phyloP scores from a whole-genome alignment of 1,140 invertebrate genomes.

The Zaprionus ghesquierei region DNA sequence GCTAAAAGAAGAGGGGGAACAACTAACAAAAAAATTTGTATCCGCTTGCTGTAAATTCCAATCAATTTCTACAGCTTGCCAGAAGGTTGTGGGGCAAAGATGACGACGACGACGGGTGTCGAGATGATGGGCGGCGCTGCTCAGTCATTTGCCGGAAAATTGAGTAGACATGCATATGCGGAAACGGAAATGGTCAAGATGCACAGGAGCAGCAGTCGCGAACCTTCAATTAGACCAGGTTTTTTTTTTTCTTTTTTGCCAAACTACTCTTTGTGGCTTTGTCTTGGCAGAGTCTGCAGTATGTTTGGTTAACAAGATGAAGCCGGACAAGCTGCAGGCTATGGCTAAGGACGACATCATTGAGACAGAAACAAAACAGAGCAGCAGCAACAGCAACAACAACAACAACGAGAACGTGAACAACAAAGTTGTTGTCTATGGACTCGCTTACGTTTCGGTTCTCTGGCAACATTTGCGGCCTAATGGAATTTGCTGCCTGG shows the following conservation, averaged over 20 bases:
- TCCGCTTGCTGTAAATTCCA: conserved; percentile 73
- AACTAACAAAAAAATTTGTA: conserved; percentile 39
- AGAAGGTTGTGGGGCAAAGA: conserved; percentile 5
- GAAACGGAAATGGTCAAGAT: conserved; percentile 76
- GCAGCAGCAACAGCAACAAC: conserved; percentile 21
- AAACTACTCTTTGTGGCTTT: conserved; percentile 47
- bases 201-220: conserved; percentile 31
- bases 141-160: conserved; percentile 77
- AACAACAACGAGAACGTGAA: conserved; percentile 4
- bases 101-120: conserved; percentile 20
- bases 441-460: conserved; percentile 15
- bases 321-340: conserved; percentile 58
- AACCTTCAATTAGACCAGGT: conserved; percentile 61
- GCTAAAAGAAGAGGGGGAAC: background rate
- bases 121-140: conserved; percentile 4
- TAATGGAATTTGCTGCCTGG: conserved; percentile 69
- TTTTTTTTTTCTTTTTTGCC: conserved; percentile 17
- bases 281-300: conserved; percentile 59
- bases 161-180: conserved; percentile 75
- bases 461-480: conserved; percentile 67
- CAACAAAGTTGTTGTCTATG: conserved; percentile 44
- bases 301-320: conserved; percentile 80
- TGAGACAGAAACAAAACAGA: conserved; percentile 62
- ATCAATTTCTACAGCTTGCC: conserved; percentile 69
- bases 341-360: conserved; percentile 74